These are phyloP conservation scores for Leptonema lineaticorne DNA, from an alignment of 1,140 invertebrate genomes.

Conservation along the genomic window DNA sequence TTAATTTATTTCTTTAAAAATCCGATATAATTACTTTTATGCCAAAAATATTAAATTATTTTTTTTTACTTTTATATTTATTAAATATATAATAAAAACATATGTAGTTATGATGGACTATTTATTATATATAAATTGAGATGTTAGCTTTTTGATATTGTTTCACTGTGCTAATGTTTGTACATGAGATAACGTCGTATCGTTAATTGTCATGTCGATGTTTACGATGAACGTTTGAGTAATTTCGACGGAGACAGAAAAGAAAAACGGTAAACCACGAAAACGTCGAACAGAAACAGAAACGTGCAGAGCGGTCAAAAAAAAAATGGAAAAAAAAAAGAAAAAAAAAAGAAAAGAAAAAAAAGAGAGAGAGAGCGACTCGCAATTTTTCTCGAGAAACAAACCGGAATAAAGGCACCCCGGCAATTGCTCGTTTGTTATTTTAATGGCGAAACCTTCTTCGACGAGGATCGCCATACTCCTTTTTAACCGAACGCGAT, in stretches of 20 bases:
- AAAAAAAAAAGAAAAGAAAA: background rate
- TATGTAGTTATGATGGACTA: no score
- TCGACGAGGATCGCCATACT: slow-evolving; percentile 18
- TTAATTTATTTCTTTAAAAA: no score
- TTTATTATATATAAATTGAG: no score
- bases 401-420: slow-evolving; percentile 21
- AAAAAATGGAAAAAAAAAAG: background rate
- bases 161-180: no score
- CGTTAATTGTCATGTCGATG: slow-evolving; percentile 11
- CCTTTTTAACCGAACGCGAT: slow-evolving; percentile 16
- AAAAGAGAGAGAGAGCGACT: background rate
- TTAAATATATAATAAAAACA: no score
- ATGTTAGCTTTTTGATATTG: no score
- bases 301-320: no score
- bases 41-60: no score
- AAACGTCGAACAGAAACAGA: no score
- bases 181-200: no score
- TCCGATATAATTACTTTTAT: no score
- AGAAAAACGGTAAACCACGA: background rate
- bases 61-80: no score
- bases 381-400: slow-evolving; percentile 4
- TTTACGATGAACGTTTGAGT: background rate
- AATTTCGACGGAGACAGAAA: slow-evolving; percentile 2
- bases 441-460: slow-evolving; percentile 11
- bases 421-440: slow-evolving; percentile 22